Evolutionary conservation across 1,140 invertebrate genomes (phyloP), one percentile per base, ranked within the genome.

Genomic region (Leptinotarsa lineolata): DNA sequence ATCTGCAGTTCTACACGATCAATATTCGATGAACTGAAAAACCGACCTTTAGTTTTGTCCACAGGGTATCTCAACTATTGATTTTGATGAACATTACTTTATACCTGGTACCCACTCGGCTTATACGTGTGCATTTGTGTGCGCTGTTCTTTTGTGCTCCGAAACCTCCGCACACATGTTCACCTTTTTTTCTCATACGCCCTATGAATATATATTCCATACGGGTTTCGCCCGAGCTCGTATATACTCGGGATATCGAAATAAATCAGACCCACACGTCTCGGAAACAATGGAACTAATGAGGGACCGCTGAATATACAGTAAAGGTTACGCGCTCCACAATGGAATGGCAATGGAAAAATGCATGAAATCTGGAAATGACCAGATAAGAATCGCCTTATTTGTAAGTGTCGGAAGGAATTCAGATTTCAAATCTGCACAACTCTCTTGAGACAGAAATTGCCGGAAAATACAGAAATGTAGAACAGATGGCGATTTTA

Each of bases 201-300:
- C 66, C 66, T 46, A 68, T 68, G 66, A 68, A 68, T 70, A 63
- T 71, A 63, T 59, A 71, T 61, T 71, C 69, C 69, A 71, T 71
- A 71, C 61, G 69, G 58, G 60, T 18, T 30, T 39, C 39, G 58
- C 48, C 39, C 16, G 30, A 11, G 69, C 16, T 71, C 69, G 69
- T 71, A 71, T 71, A 71, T 71, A 22, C 58, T 24, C 69, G 18
- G 30, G 20, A n/a, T 21, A 45, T 59, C 69, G 59, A 71, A 58
- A 71, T 71, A 71, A 71, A 71, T 71, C 45, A 71, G 69, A 21
- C 69, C 69, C 69, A 64, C 69, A 71, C 60, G 69, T 71, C 69
- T 71, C 67, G 69, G 39, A 71, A 71, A 71, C 69, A 71, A 71
- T 71, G 69, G 69, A 45, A 71, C 69, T 71, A 71, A 71, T 71